Base-by-base conservation (phyloP, 1,140 invertebrate species). In the Pseudachorutes palmiensis region DNA sequence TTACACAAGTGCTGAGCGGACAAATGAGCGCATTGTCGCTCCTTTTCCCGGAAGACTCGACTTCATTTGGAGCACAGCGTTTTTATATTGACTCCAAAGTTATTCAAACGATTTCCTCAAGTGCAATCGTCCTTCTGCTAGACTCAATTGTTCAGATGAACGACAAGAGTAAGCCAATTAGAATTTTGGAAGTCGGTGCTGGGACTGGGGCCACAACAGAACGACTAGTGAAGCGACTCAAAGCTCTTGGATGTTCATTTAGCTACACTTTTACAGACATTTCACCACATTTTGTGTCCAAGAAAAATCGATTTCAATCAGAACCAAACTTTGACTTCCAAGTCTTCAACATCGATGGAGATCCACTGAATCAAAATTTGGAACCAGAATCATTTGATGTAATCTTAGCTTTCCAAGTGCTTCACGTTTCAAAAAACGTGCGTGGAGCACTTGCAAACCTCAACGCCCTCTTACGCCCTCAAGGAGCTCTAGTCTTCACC, bases 101-200 rank as follows among this genome's bases (percentile, higher is more conserved):
- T 19, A 9, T 9, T 41, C 19, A 5, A 41, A 5, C 19, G 5
- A n/a, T n/a, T n/a, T 5, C 5, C 5, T 5, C 5, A 5, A 41
- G 5, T 22, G 55, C 5, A 22, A 22, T 29, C 24, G 5, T 22
- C 24, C 24, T 49, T 22, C 22, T 55, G 5, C 32, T 59, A 14
- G 59, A 67, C 19, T 22, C 45, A 41, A 41, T 41, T 41, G 2
- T 14, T 5, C 29, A 24, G 31, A 26, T 64, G 1, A 61, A 2
- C 14, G 3, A 19, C 29, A 32, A 14, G 2, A 55, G 16, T 19
- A 2, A 2, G 28, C 19, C 16, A 36, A 48, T 62, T 22, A 32
- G 65, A 1, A 45, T 67, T 32, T 55, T 67, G 24, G 65, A 67
- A 62, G 57, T 67, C 2, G 65, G 65, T 19, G 65, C 58, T 9